Conservation (phyloP, 2,888 invertebrate genomes). For the Rhorus exstirpatorius region DNA sequence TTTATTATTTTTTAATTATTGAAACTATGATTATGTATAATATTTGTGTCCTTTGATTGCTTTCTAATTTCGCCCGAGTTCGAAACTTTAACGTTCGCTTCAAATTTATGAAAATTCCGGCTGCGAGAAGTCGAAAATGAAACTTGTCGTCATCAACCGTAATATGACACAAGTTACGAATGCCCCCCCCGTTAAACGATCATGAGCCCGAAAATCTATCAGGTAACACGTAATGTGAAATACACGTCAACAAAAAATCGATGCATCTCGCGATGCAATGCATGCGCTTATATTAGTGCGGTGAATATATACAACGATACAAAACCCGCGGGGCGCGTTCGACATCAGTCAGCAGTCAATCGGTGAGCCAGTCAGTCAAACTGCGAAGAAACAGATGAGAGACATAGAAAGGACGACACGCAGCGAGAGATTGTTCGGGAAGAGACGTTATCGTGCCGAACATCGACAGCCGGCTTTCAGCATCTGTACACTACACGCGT, state of each 20-base stretch:
- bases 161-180: too few species aligned
- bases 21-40: too few species aligned
- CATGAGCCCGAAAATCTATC: constrained; percentile 38
- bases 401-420: constrained; percentile 35
- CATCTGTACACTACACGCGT: constrained; percentile 65
- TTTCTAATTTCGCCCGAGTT: too few species aligned
- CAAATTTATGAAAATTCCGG: too few species aligned
- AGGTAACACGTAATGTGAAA: constrained; percentile 8
- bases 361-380: constrained; percentile 73
- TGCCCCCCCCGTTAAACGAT: neutral
- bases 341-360: constrained; percentile 79
- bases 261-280: neutral
- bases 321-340: constrained; percentile 64
- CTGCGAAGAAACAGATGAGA: constrained; percentile 67
- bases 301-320: neutral
- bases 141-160: too few species aligned
- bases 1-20: too few species aligned
- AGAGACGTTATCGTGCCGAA: constrained; percentile 83
- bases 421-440: neutral
- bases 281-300: constrained; percentile 8
- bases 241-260: constrained; percentile 10
- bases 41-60: too few species aligned
- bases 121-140: too few species aligned
- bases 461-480: constrained; percentile 84
- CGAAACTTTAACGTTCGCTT: too few species aligned